Evolutionary conservation across 2,113 vertebrate genomes (phyloP).

Genomic region (Peromyscus maniculatus): DNA sequence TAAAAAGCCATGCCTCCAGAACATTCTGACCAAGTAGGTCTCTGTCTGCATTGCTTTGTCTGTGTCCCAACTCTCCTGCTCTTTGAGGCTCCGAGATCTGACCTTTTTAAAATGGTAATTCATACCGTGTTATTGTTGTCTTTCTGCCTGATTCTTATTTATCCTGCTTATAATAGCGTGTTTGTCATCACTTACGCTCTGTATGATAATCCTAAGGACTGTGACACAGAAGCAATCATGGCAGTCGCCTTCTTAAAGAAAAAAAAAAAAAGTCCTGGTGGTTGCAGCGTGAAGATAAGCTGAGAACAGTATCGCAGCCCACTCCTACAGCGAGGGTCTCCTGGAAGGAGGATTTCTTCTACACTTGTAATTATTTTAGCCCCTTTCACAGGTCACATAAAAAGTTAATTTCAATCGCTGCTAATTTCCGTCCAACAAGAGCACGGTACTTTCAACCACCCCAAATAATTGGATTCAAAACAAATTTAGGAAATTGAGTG

Average conservation of each 20-base stretch:
- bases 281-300: constrained; percentile 57
- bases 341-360: constrained; percentile 62
- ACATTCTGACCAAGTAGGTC: not conserved
- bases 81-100: not conserved
- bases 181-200: constrained; percentile 30
- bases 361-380: constrained; percentile 76
- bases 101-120: constrained; percentile 53
- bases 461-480: constrained; percentile 87
- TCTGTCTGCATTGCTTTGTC: not conserved
- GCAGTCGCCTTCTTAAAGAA: constrained; percentile 67
- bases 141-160: constrained; percentile 42
- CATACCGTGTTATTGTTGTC: constrained; percentile 14
- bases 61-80: not conserved
- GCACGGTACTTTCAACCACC: constrained; percentile 80
- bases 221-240: constrained; percentile 53
- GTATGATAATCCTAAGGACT: constrained; percentile 46
- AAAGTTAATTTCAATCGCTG: constrained; percentile 84
- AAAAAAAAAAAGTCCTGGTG: constrained; percentile 37
- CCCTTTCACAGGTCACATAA: constrained; percentile 85
- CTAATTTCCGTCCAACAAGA: constrained; percentile 84
- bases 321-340: constrained; percentile 65
- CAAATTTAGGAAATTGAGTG: constrained; percentile 87
- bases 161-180: constrained; percentile 36
- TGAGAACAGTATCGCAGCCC: constrained; percentile 52
- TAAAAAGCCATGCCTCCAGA: not conserved